Percentiles rank a stretch among this genome's conserved stretches.
These are phyloP conservation scores for Toxostoma redivivum DNA, from an alignment of 2,113 vertebrate species.

Conservation along the genomic window DNA sequence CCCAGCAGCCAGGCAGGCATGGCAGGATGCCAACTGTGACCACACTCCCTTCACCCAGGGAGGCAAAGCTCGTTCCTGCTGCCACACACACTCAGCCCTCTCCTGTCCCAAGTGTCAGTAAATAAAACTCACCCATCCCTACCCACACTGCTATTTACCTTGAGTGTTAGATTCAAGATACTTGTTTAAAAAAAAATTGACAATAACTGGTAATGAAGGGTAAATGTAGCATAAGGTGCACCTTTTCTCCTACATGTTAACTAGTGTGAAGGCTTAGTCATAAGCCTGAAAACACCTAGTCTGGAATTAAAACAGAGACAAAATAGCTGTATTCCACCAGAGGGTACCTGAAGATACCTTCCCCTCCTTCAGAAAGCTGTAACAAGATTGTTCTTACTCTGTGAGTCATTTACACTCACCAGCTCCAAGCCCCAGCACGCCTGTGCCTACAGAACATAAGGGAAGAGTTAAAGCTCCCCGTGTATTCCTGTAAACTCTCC, in stretches of 20 bases:
- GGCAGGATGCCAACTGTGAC: neutral
- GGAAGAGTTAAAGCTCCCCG: neutral
- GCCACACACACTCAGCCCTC: rapidly evolving
- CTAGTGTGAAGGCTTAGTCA: neutral
- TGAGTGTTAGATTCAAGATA: neutral
- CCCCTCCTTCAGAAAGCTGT: too few species aligned
- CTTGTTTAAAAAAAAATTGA: neutral
- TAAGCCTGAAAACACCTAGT: neutral
- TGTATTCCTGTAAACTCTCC: neutral
- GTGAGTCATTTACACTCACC: neutral
- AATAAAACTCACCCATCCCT: neutral
- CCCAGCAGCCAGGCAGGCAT: neutral
- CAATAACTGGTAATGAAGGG: neutral
- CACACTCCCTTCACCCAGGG: rapidly evolving
- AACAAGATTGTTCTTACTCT: neutral
- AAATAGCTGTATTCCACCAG: neutral
- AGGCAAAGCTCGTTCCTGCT: rapidly evolving
- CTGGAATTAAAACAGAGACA: neutral
- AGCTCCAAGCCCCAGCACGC: neutral
- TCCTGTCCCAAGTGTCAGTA: neutral
- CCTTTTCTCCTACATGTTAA: neutral
- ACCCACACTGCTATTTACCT: neutral
- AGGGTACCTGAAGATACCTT: neutral
- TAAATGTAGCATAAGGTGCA: neutral
- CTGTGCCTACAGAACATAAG: neutral